A percentile compares a stretch with the other conserved stretches of the same genome.
Evolutionary conservation across 2,888 invertebrate species (phyloP).

Genomic region (Pterostichus niger): DNA sequence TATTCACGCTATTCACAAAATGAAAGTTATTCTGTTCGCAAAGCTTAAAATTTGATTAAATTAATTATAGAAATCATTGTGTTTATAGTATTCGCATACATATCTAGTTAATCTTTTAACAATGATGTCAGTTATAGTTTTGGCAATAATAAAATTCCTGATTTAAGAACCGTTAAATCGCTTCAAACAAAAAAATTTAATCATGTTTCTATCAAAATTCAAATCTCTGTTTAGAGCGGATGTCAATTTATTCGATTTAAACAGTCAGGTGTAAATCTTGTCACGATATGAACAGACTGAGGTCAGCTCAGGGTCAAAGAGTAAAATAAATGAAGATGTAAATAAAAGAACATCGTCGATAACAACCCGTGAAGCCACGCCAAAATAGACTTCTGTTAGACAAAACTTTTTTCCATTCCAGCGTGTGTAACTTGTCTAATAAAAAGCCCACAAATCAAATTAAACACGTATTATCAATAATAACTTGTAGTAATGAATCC

Average conservation of each 20-base stretch:
- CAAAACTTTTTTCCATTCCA: constrained; percentile 31
- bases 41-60: constrained; percentile 24
- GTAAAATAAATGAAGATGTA: constrained; percentile 63
- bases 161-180: constrained; percentile 37
- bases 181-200: constrained; percentile 40
- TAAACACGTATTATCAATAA: constrained; percentile 61
- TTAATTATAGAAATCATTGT: constrained; percentile 46
- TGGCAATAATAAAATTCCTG: constrained; percentile 48
- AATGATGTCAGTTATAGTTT: constrained; percentile 49
- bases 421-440: constrained; percentile 59
- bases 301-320: constrained; percentile 53
- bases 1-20: constrained; percentile 1
- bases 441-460: constrained; percentile 60
- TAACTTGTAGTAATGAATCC: constrained; percentile 61
- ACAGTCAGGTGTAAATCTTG: constrained; percentile 51
- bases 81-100: constrained; percentile 28
- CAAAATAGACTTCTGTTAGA: constrained; percentile 56
- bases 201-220: constrained; percentile 53
- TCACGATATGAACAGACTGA: constrained; percentile 44
- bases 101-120: constrained; percentile 26
- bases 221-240: constrained; percentile 26
- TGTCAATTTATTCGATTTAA: constrained; percentile 49
- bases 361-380: constrained; percentile 44
- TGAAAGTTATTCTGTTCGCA: not conserved
- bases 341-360: constrained; percentile 54